Percentiles rank a stretch among this genome's conserved stretches.
phyloP scores from a whole-genome alignment of 1,140 invertebrate genomes.

The Drosophila truncata region DNA sequence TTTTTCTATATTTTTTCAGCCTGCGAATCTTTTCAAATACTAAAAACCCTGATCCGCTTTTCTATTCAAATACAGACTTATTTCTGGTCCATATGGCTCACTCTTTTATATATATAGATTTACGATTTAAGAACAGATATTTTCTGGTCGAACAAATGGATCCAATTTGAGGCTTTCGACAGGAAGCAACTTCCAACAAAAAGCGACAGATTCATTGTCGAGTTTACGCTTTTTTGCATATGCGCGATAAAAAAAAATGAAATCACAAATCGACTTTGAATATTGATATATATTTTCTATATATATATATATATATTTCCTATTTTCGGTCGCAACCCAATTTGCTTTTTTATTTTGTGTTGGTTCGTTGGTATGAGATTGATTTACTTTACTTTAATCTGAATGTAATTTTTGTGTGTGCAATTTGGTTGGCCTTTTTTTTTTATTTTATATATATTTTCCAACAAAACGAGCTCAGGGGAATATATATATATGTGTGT shows the following conservation, averaged over 20 bases:
- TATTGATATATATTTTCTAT: conserved; percentile 7
- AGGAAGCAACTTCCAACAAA: neutral
- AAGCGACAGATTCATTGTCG: conserved; percentile 3
- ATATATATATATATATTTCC: neutral
- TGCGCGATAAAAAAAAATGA: neutral
- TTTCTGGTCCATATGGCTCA: neutral
- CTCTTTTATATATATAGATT: neutral
- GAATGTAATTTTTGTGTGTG: conserved; percentile 57
- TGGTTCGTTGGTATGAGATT: conserved; percentile 19
- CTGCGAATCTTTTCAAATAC: neutral
- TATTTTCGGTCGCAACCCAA: conserved; percentile 5
- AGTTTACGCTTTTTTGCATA: conserved; percentile 3
- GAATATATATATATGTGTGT: conserved; percentile 13
- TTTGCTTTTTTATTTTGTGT: conserved; percentile 26
- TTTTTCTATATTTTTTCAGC: neutral
- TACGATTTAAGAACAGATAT: conserved; percentile 2
- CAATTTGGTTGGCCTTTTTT: conserved; percentile 14
- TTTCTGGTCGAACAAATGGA: conserved; percentile 13
- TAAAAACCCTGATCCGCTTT: neutral
- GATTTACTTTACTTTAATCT: conserved; percentile 75
- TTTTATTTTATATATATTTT: conserved; percentile 1
- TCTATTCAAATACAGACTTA: conserved; percentile 1
- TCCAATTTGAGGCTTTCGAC: neutral
- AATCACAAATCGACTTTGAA: neutral
- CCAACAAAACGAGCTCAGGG: conserved; percentile 27